Base-by-base conservation (phyloP, 2,797 vertebrate genomes). In the Poeciliopsis paucimaculata region DNA sequence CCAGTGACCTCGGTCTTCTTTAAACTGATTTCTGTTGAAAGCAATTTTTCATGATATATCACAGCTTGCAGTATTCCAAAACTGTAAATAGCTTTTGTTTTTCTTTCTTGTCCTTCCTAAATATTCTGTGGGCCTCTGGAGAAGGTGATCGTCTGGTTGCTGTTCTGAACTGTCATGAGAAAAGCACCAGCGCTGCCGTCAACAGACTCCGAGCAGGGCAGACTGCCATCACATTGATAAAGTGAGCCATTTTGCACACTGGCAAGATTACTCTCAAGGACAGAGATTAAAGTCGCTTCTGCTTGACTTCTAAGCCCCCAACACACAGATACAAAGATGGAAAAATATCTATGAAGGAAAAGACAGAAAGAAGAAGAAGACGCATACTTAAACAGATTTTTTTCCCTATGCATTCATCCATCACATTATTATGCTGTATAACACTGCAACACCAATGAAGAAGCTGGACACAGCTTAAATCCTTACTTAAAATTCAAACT, bases 181-280 rank as follows among this genome's bases (percentile, higher is more conserved):
- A 90, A 93, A 91, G 86, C 88, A 89, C 90, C 64, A 73, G 78
- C 74, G 74, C 83, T 80, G 78, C 85, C 81, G 92, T 89, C 88
- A 92, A 86, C 86, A 93, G 92, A 94, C 92, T 94, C 86, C 87
- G 89, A 87, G 88, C 92, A 90, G 88, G 92, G 91, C 93, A 92
- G 81, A 84, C 94, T 95, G 94, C 92, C 94, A 94, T 92, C 88
- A 86, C 86, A 84, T 94, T 95, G 95, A 95, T 95, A 95, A 95
- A 95, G 93, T 93, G 93, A 95, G 89, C 93, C 91, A 90, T 95
- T 95, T 94, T 94, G 91, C 91, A 93, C 93, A 93, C 87, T 89
- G 91, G 92, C 91, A 95, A 94, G 95, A 95, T 95, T 95, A 93
- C 92, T 94, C 92, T 94, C 93, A 95, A 95, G 94, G 95, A 95